Conservation (phyloP, 2,113 vertebrate genomes). For the Pipra filicauda region DNA sequence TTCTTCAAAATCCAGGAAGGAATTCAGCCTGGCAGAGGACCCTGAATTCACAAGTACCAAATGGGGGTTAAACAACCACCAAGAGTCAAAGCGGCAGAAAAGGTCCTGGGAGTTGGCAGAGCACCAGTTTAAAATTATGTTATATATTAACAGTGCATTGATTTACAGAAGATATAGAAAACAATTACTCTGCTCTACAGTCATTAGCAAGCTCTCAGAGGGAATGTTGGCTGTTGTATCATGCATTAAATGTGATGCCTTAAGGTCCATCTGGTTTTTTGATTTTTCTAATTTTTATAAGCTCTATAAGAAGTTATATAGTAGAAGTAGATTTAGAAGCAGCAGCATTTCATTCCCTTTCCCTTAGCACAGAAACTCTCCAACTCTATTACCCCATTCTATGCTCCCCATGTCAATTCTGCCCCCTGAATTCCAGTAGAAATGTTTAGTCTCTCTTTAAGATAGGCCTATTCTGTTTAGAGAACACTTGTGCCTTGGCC, state of each 20-base stretch:
- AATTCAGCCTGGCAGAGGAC: not conserved
- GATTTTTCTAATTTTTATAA: too few species aligned
- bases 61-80: not conserved
- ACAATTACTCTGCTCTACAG: not conserved
- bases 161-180: not conserved
- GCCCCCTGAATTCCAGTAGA: too few species aligned
- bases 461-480: too few species aligned
- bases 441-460: too few species aligned
- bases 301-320: too few species aligned
- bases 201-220: not conserved
- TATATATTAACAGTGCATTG: not conserved
- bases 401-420: too few species aligned
- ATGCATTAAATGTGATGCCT: not conserved
- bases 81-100: not conserved
- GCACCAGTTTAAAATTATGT: not conserved
- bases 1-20: not conserved
- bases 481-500: too few species aligned
- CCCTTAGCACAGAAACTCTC: too few species aligned
- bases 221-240: not conserved
- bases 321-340: too few species aligned
- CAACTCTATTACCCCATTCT: too few species aligned
- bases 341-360: too few species aligned
- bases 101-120: not conserved
- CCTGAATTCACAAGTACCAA: not conserved
- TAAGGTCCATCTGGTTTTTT: too few species aligned